Evolutionary conservation across 2,888 invertebrate species (phyloP), one percentile per base, ranked within the genome.

Genomic region (Drosophila formosana): DNA sequence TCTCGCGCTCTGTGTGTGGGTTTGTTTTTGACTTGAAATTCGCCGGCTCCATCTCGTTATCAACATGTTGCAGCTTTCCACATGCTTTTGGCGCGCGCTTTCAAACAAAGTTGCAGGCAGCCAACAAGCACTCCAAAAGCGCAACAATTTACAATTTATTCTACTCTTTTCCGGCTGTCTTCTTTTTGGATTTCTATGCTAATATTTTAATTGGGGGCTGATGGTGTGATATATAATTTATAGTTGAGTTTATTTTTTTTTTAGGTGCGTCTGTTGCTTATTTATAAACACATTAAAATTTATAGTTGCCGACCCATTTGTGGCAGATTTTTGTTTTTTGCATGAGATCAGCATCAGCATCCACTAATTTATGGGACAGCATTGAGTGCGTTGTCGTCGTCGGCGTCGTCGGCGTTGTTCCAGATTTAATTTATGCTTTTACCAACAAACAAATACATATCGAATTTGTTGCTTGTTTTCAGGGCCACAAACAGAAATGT

Each of bases 231-330:
- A 83, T 86, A 72, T 78, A 83, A 75, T 79, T 82, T 75, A 78
- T 66, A 63, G 61, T 67, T 62, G 45, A 45, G 49, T 57, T 55
- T 50, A 47, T 51, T 65, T 49, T 64, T 32, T 50, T 67, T 68
- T 55, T 60, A 46, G 60, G 55, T 66, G 37, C 58, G 47, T 71
- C 60, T 64, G 64, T 58, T 78, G 72, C 66, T 84, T 84, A 80
- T 87, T 87, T 87, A 83, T 84, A 87, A 83, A 84, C 72, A 75
- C 82, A 84, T 83, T 82, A 70, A 75, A 82, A 83, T 83, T 87
- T 83, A 83, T 83, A 80, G 75, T 65, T 58, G 68, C 63, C 74
- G 66, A 61, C 64, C 62, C 66, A 69, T 71, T 66, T 77, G 67
- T 63, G 63, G 71, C 70, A 62, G 55, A 72, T 83, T 65, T 82